Conservation (phyloP, 2,888 invertebrate species). For the Keiferia lycopersicella region DNA sequence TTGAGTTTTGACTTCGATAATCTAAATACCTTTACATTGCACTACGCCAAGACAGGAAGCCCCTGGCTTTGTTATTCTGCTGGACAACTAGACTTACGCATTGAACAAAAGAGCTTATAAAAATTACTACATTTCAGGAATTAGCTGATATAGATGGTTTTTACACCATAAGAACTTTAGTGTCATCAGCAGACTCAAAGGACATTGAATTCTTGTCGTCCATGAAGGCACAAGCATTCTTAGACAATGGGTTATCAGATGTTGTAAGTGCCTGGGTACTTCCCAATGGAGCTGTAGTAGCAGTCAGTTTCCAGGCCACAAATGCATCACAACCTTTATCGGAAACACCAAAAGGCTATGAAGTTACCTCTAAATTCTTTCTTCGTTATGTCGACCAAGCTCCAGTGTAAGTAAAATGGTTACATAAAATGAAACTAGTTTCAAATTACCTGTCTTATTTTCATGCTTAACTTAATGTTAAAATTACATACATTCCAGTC, state of each 20-base stretch:
- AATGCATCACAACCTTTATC: conserved; percentile 52
- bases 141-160: conserved; percentile 86
- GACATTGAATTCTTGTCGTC: conserved; percentile 88
- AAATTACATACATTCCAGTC: conserved; percentile 77
- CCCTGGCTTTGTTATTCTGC: background rate
- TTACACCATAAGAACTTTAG: conserved; percentile 87
- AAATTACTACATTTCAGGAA: conserved; percentile 63
- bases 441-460: no score
- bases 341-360: conserved; percentile 42
- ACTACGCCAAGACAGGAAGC: no score
- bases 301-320: conserved; percentile 81
- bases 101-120: background rate
- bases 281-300: conserved; percentile 88
- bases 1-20: no score
- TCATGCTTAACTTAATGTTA: background rate
- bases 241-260: conserved; percentile 89
- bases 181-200: conserved; percentile 84
- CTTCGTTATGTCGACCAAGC: conserved; percentile 91
- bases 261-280: conserved; percentile 90
- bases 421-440: no score
- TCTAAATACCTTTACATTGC: background rate
- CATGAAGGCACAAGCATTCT: conserved; percentile 88
- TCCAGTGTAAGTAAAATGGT: conserved; percentile 82
- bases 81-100: background rate
- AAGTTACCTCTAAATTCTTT: conserved; percentile 89